phyloP scores from a whole-genome alignment of 1,140 invertebrate species.

The Anthonomus grandis region DNA sequence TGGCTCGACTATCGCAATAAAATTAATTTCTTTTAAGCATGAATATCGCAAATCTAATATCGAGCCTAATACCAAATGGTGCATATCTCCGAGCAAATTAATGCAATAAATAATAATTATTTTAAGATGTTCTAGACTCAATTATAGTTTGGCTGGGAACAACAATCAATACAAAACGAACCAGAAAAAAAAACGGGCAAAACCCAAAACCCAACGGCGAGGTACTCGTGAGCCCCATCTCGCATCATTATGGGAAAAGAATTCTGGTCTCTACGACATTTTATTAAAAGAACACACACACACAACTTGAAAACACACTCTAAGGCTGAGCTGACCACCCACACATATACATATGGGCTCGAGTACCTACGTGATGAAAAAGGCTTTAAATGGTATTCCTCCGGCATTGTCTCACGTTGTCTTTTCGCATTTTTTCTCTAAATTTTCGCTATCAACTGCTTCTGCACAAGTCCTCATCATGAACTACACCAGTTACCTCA shows the following conservation, averaged over 20 bases:
- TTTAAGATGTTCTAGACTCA: background rate
- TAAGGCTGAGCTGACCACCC: slow-evolving; percentile 19
- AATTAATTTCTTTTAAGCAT: background rate
- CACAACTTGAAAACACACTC: slow-evolving; percentile 14
- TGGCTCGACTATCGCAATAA: background rate
- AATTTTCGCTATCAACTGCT: slow-evolving; percentile 5
- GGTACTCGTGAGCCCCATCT: background rate
- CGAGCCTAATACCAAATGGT: background rate
- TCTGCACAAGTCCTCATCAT: slow-evolving; percentile 5
- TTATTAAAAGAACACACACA: slow-evolving; percentile 25
- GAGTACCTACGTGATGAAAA: slow-evolving; percentile 20
- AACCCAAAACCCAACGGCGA: background rate
- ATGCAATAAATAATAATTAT: background rate
- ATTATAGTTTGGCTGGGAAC: no score
- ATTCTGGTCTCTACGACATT: slow-evolving; percentile 10
- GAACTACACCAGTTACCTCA: slow-evolving; percentile 1
- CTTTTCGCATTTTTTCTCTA: slow-evolving; percentile 14
- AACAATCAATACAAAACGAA: no score
- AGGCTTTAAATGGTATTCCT: slow-evolving; percentile 16
- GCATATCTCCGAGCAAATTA: background rate
- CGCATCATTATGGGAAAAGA: background rate
- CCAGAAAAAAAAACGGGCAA: slow-evolving; percentile 1
- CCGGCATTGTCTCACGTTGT: slow-evolving; percentile 4
- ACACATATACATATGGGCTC: slow-evolving; percentile 13
- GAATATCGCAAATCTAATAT: background rate